These are phyloP conservation scores for Petrolisthes manimaculis DNA, from an alignment of 2,888 invertebrate species.

Conservation along the genomic window DNA sequence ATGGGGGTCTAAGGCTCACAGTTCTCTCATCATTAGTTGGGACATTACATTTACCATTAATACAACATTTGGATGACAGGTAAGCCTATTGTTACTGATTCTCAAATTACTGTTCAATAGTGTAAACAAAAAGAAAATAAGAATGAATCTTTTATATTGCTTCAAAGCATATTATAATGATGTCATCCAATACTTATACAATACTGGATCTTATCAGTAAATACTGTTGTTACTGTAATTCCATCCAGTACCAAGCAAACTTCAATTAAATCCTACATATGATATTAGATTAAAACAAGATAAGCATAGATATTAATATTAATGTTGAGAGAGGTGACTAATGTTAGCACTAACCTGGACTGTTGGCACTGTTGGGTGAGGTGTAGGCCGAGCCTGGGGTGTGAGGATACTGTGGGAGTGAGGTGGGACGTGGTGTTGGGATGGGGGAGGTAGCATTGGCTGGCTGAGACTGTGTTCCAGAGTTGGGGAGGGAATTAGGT, in stretches of 20 bases:
- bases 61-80: background rate
- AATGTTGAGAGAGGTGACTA: too few species aligned
- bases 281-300: too few species aligned
- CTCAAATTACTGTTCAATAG: background rate
- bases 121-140: too few species aligned
- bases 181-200: too few species aligned
- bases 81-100: background rate
- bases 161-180: too few species aligned
- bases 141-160: too few species aligned
- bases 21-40: background rate
- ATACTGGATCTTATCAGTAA: too few species aligned
- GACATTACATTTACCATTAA: background rate
- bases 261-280: too few species aligned
- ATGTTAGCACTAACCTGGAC: constrained; percentile 41
- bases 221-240: too few species aligned
- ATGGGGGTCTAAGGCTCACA: constrained; percentile 44
- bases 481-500: constrained; percentile 10
- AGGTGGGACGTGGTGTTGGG: constrained; percentile 44
- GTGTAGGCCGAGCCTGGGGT: constrained; percentile 43
- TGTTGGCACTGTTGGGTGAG: constrained; percentile 48
- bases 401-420: constrained; percentile 55
- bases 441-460: constrained; percentile 36
- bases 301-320: background rate
- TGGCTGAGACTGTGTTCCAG: constrained; percentile 9
- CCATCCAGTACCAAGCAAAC: too few species aligned